A percentile compares a stretch with the other conserved stretches of the same genome.
Conservation (phyloP, 37 sponge, comb jelly and placozoan genomes). For the Diacarnus erythraeanus region DNA sequence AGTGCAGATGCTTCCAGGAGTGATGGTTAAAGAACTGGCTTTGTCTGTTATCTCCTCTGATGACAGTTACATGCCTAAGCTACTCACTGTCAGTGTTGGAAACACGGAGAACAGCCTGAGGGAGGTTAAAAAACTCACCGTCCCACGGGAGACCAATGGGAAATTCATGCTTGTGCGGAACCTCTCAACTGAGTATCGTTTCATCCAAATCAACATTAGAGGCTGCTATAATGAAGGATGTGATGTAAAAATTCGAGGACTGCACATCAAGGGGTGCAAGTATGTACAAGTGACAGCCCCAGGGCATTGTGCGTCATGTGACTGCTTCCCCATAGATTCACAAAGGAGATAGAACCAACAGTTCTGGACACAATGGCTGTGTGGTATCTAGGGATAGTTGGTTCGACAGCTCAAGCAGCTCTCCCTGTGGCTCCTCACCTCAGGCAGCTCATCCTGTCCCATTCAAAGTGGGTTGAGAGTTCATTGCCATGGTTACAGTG, state of each 20-base stretch:
- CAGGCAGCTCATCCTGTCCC: constrained; percentile 56
- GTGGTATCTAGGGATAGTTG: constrained; percentile 71
- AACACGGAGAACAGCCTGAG: constrained; percentile 40
- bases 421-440: constrained; percentile 69
- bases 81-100: constrained; percentile 52
- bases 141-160: constrained; percentile 62
- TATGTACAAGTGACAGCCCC: constrained; percentile 18
- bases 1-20: constrained; percentile 47
- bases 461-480: constrained; percentile 61
- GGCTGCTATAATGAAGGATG: constrained; percentile 88
- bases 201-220: constrained; percentile 73
- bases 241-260: constrained; percentile 70
- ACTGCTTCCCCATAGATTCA: constrained; percentile 7
- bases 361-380: constrained; percentile 66
- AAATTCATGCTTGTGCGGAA: constrained; percentile 29
- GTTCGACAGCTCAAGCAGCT: constrained; percentile 61
- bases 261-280: constrained; percentile 75
- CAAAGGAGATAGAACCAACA: constrained; percentile 31
- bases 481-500: not conserved
- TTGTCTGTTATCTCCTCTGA: constrained; percentile 55
- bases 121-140: constrained; percentile 44
- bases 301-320: not conserved
- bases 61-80: constrained; percentile 88
- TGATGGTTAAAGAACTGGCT: constrained; percentile 56
- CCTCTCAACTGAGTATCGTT: constrained; percentile 41